Base-by-base conservation (phyloP, 2,888 invertebrate genomes). In the Priocnemis perturbator region DNA sequence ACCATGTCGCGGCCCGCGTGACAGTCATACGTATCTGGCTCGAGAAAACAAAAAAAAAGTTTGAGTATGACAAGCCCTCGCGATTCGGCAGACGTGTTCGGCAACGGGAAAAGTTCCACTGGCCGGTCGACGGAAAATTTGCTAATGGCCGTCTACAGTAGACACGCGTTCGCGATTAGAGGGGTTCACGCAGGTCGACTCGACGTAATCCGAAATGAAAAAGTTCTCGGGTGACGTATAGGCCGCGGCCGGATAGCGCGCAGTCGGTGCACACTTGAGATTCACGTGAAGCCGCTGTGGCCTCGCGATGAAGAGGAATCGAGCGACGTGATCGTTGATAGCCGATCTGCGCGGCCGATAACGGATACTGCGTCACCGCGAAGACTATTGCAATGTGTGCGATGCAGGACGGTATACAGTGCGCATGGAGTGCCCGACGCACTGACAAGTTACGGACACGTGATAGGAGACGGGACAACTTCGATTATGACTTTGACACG, bases 281-380 rank as follows among this genome's bases (percentile, higher is more conserved):
- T 68, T 74, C 81, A 81, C 81, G 74, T 77, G 75, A 67, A 64
- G n/a, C 47, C 64, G 44, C 52, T 74, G 58, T 73, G 76, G 48
- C 19, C 20, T 67, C 50, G 60, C 45, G 62, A 62, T 37, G 26
- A 26, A 26, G 26, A 26, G 26, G 26, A 26, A 26, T 48, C 60
- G 56, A 53, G 52, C 65, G 48, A 19, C 72, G 69, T 73, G 79
- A 79, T 77, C 58, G 66, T 47, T 47, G 79, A 79, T 79, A 75
- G 17, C 7, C 66, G 76, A 78, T 79, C 44, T 30, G 20, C 60
- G 60, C 70, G 69, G 26, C 15, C 47, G 78, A 78, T 78, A 78
- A 50, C 17, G 30, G 20, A 20, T 23, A 55, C 55, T 14, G 5
- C 53, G 15, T 9, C 52, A n/a, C n/a, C 23, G 30, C 19, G n/a